Evolutionary conservation across 2,797 vertebrate species (phyloP).

Genomic region (Monodelphis domestica): DNA sequence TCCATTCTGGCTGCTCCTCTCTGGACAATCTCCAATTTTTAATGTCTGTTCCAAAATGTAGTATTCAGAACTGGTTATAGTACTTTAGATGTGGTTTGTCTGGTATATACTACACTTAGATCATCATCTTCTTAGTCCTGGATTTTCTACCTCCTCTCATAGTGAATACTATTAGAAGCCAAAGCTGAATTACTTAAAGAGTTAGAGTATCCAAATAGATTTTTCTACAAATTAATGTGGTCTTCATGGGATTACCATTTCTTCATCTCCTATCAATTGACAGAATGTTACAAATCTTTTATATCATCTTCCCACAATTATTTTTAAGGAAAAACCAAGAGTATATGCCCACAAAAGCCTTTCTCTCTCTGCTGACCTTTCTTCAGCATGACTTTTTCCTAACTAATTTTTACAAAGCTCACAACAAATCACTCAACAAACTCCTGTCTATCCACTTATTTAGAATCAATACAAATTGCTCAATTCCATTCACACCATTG

Average conservation of each 20-base stretch:
- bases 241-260: not conserved
- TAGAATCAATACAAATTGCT: constrained; percentile 40
- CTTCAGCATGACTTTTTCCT: not conserved
- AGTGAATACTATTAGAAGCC: not conserved
- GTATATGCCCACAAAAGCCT: not conserved
- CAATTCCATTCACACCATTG: not conserved
- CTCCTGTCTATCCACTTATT: constrained; percentile 41
- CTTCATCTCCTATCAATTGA: not conserved
- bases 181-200: not conserved
- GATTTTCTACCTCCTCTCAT: not conserved
- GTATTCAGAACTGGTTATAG: not conserved
- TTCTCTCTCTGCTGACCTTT: not conserved
- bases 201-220: not conserved
- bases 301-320: not conserved
- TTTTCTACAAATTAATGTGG: not conserved
- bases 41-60: not conserved
- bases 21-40: not conserved
- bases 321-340: not conserved
- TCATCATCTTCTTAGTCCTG: not conserved
- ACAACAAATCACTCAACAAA: constrained; percentile 16
- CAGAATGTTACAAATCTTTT: not conserved
- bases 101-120: not conserved
- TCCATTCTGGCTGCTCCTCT: not conserved
- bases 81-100: not conserved
- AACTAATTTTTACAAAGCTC: not conserved